Base-by-base conservation (phyloP, 2,113 vertebrate species). In the Oryzias javanicus region DNA sequence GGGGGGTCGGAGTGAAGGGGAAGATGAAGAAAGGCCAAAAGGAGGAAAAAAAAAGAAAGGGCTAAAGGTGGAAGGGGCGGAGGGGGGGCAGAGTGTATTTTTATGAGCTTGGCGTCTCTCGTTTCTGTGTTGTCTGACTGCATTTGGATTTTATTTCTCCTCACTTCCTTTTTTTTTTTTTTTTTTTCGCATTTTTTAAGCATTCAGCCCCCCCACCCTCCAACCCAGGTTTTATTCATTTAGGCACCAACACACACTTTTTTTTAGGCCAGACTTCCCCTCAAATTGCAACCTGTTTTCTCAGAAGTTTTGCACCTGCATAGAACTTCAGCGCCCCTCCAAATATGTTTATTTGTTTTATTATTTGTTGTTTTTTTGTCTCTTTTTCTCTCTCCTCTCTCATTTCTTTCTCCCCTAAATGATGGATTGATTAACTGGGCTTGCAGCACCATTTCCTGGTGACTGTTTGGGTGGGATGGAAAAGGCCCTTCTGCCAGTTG, bases 401-500 rank as follows among this genome's bases (percentile, higher is more conserved):
- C 18, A 22, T 59, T 27, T 15, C 49, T 49, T 52, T 53, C 53
- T 45, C 61, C 27, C 40, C 85, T 83, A 89, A 87, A 91, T n/a
- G 90, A 92, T 91, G 90, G 89, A 91, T n/a, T n/a, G 91, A 92
- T 92, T 92, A 92, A 91, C 90, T 88, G 72, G 65, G 84, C 87
- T 85, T 49, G 66, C 81, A 86, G 87, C 82, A 40, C 90, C 90
- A 92, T 92, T 86, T 92, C 89, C 89, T 89, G 81, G 80, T 92
- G 91, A 91, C 91, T 92, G 91, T 92, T 92, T 92, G 91, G 89
- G 89, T 92, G 91, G 90, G 89, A 92, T 92, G 91, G 86, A 83
- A n/a, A n/a, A n/a, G 89, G 88, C 85, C 89, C 83, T 81, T 86
- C 88, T 91, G 86, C 89, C 90, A 89, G 89, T 86, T 86, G 81